A percentile compares a stretch with the other conserved stretches of the same genome.
Evolutionary conservation across 2,797 vertebrate genomes (phyloP).

Genomic region (Trematomus bernacchii): DNA sequence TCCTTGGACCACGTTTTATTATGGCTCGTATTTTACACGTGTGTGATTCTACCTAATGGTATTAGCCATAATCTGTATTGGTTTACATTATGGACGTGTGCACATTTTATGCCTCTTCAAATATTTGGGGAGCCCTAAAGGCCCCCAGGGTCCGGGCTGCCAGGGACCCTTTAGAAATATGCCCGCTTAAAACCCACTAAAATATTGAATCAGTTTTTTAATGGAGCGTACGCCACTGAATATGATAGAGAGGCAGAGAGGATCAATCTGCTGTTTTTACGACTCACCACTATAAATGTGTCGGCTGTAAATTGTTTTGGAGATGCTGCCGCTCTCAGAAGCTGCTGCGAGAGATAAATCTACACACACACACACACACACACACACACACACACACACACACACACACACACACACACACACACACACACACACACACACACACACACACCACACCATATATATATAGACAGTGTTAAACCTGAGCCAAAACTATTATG

Average conservation of each 20-base stretch:
- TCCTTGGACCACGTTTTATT: constrained; percentile 14
- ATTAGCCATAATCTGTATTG: constrained; percentile 31
- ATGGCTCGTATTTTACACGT: constrained; percentile 14
- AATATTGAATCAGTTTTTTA: constrained; percentile 68
- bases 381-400: constrained; percentile 7
- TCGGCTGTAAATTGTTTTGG: constrained; percentile 75
- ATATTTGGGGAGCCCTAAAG: constrained; percentile 65
- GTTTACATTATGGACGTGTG: constrained; percentile 50
- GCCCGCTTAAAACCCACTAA: constrained; percentile 66
- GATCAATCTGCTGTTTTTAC: constrained; percentile 73
- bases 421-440: constrained; percentile 14
- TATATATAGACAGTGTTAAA: constrained; percentile 30
- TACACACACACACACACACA: constrained; percentile 19
- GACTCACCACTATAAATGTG: constrained; percentile 69
- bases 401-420: constrained; percentile 13
- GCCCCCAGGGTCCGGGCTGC: constrained; percentile 48
- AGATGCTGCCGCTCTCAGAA: constrained; percentile 68
- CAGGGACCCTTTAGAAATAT: constrained; percentile 61
- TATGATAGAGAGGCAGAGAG: constrained; percentile 61
- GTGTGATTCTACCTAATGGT: constrained; percentile 16
- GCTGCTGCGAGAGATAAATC: constrained; percentile 65
- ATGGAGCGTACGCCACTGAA: constrained; percentile 65
- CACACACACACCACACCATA: neutral
- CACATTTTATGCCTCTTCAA: constrained; percentile 57
- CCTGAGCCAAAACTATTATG: constrained; percentile 45